Percentiles rank a stretch among this genome's conserved stretches.
phyloP scores from a whole-genome alignment of 2,797 vertebrate species.

The Salmo trutta region DNA sequence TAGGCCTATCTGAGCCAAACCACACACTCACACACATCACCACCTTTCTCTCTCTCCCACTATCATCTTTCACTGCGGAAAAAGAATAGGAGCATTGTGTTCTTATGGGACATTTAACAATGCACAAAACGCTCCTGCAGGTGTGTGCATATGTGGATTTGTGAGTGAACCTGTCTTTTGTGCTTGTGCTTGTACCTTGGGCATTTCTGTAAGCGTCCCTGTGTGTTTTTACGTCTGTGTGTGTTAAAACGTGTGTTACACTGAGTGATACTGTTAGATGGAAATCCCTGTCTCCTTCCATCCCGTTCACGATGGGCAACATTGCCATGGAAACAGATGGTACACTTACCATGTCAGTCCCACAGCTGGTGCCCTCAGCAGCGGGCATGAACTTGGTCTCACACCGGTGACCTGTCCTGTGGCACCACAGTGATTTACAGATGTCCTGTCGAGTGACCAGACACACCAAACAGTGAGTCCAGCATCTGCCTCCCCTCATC shows the following conservation, averaged over 20 bases:
- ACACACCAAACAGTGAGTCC: background rate
- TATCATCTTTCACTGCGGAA: conserved; percentile 47
- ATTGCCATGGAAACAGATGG: background rate
- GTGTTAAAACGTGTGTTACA: background rate
- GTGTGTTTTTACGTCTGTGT: background rate
- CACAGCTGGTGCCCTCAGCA: conserved; percentile 93
- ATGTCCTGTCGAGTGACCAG: conserved; percentile 85
- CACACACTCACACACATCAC: conserved; percentile 51
- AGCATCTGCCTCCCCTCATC: conserved; percentile 37
- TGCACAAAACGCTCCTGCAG: conserved; percentile 34
- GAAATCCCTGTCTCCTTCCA: background rate
- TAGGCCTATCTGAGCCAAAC: conserved; percentile 45
- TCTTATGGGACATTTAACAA: conserved; percentile 34
- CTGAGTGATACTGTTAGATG: background rate
- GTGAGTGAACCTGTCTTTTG: conserved; percentile 8
- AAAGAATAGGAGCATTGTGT: conserved; percentile 3
- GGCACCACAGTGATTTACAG: conserved; percentile 98
- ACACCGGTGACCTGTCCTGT: conserved; percentile 90
- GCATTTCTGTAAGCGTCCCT: background rate
- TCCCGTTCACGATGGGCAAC: background rate
- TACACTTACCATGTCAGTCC: conserved; percentile 89
- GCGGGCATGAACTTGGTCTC: conserved; percentile 99
- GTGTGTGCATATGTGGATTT: conserved; percentile 7
- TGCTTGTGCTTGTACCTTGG: background rate
- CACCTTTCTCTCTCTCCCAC: conserved; percentile 47